Conservation (phyloP, 35 echinoderm and acorn worm species). For the Amphiura filiformis region DNA sequence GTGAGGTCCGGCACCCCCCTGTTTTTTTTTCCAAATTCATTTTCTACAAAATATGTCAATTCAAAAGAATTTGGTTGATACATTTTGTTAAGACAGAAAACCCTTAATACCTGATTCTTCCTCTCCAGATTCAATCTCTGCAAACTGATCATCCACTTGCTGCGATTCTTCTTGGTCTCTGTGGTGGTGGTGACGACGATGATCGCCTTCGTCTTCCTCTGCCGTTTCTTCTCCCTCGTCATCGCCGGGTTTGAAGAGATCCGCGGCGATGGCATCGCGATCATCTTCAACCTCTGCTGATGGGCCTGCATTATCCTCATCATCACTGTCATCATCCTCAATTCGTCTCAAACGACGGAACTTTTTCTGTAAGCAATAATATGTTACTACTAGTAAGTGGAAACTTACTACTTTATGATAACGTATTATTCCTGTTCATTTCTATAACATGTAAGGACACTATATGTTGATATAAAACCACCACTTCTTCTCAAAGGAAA, state of each 20-base stretch:
- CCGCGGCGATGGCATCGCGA: conserved; percentile 80
- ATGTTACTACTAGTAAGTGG: too few relatives aligned
- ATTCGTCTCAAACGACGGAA: conserved; percentile 65
- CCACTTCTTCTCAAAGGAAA: too few relatives aligned
- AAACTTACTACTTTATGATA: too few relatives aligned
- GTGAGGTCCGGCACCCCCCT: too few relatives aligned
- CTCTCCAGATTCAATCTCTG: conserved; percentile 30
- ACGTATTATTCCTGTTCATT: too few relatives aligned
- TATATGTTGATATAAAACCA: too few relatives aligned
- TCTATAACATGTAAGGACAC: too few relatives aligned
- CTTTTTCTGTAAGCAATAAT: too few relatives aligned
- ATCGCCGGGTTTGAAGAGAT: conserved; percentile 72
- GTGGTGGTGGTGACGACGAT: background rate
- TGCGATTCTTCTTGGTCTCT: background rate
- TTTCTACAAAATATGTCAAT: too few relatives aligned
- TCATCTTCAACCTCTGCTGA: conserved; percentile 41
- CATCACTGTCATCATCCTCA: conserved; percentile 83
- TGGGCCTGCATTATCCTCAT: conserved; percentile 51
- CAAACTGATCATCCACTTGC: conserved; percentile 10
- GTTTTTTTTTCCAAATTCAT: too few relatives aligned
- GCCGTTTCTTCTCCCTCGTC: conserved; percentile 62
- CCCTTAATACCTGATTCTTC: conserved; percentile 56
- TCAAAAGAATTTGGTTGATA: too few relatives aligned
- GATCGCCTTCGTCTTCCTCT: background rate
- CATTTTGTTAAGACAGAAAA: too few relatives aligned